phyloP scores from a whole-genome alignment of 2,888 invertebrate species.

The Ophion obscuratus region DNA sequence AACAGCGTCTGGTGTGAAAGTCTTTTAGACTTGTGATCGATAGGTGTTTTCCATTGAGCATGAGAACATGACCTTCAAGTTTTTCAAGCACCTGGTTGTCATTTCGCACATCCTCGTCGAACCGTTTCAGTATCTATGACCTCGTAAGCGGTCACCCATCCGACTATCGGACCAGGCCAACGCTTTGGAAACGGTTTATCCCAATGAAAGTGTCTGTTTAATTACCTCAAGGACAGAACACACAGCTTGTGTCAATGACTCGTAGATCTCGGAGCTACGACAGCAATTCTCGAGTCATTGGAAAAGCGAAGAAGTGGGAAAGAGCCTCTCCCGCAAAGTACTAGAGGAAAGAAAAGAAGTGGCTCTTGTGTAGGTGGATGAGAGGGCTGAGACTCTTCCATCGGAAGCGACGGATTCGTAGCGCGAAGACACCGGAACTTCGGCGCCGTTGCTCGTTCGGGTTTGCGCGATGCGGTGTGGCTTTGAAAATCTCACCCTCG shows the following conservation, averaged over 20 bases:
- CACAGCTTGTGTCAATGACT: constrained; percentile 8
- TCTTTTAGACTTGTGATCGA: neutral
- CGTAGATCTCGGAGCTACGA: constrained; percentile 15
- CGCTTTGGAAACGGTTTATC: neutral
- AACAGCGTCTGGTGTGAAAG: neutral
- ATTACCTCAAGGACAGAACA: neutral
- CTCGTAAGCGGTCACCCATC: neutral
- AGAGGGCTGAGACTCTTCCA: constrained; percentile 7
- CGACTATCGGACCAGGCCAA: neutral
- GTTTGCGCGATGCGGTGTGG: neutral
- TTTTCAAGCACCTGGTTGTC: neutral
- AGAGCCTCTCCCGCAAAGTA: constrained; percentile 6
- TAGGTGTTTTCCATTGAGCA: neutral
- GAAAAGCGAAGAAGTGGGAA: constrained; percentile 4
- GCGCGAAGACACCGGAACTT: constrained; percentile 34
- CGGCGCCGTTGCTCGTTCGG: constrained; percentile 21
- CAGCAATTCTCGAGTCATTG: constrained; percentile 15
- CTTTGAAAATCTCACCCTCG: constrained; percentile 38
- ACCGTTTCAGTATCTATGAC: neutral
- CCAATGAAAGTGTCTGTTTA: neutral
- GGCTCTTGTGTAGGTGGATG: constrained; percentile 5
- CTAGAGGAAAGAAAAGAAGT: constrained; percentile 13
- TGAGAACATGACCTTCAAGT: neutral
- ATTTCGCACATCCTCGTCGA: neutral
- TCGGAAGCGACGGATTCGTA: constrained; percentile 34